Base-by-base conservation (phyloP, 2,888 invertebrate species). In the Ochropleura leucogaster region DNA sequence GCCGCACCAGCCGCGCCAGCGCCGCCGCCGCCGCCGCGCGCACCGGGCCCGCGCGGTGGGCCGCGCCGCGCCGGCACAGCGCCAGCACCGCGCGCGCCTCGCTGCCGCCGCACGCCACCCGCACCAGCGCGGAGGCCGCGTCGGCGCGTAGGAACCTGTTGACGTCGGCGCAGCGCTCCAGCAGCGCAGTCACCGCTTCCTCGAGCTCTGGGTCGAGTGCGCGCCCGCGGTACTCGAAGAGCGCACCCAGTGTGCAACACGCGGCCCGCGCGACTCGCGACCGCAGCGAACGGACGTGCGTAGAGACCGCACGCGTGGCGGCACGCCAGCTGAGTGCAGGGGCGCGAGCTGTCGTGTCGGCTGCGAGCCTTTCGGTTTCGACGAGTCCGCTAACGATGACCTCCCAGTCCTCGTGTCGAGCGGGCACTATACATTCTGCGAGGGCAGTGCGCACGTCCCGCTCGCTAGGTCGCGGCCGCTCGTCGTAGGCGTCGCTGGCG, bases 261-360 rank as follows among this genome's bases (percentile, higher is more conserved):
- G 99, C 99, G 6, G 98, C 97, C 66, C 99, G 97, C 0, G 99
- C 98, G 0, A 99, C 99, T 91, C 99, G 98, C 0, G 99, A 99
- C 44, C 99, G 97, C 79, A 99, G 96, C 93, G 99, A 99, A 85
- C 98, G 98, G 65, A 99, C 98, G 89, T 99, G 98, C 79, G 97
- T 97, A 0, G 98, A 97, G 44, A 99, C 93, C 78, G 97, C 97
- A n/a, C 98, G 97, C 0, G 98, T 97, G 53, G 98, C 95, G 80
- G 97, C 97, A 12, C 98, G 97, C 93, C 96, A 96, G 83, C 97
- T 98, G 44, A 97, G 96, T 44, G 97, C 97, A 65, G 98, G 98
- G 77, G 98, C 97, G 80, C 98, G 97, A 1, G 96, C 98, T 0
- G 97, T 96, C 85, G 98, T 97, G 87, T 98, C 97, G 62, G 97